These are phyloP conservation scores for Oryzias sinensis DNA, from an alignment of 2,797 vertebrate species.

Conservation along the genomic window DNA sequence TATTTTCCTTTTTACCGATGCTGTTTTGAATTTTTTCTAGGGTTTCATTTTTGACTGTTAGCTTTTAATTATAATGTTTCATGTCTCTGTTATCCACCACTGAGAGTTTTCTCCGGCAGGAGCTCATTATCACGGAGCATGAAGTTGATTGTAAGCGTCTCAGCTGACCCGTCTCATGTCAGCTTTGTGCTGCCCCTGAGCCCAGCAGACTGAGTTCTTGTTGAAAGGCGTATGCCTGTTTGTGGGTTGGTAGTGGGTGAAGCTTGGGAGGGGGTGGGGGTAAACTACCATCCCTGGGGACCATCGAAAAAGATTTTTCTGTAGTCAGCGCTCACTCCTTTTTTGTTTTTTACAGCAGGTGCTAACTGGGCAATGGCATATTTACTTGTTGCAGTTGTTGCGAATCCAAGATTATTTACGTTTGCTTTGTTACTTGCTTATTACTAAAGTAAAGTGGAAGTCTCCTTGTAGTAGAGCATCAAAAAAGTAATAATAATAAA, in stretches of 20 bases:
- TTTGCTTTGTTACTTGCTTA: too few relatives aligned
- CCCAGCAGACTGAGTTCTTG: constrained; percentile 52
- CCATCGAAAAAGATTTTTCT: constrained; percentile 41
- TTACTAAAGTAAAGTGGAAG: too few relatives aligned
- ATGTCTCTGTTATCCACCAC: constrained; percentile 23
- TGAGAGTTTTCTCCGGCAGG: constrained; percentile 68
- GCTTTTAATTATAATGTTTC: constrained; percentile 30
- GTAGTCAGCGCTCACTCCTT: constrained; percentile 31
- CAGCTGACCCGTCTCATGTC: constrained; percentile 67
- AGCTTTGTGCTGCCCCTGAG: constrained; percentile 40
- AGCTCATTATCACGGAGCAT: constrained; percentile 80
- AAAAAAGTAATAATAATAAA: too few relatives aligned
- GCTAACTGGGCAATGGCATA: too few relatives aligned
- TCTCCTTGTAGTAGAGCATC: too few relatives aligned
- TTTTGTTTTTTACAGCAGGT: constrained; percentile 41
- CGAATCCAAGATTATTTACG: too few relatives aligned
- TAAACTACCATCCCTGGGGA: constrained; percentile 43
- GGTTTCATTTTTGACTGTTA: constrained; percentile 40
- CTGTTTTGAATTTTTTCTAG: constrained; percentile 14
- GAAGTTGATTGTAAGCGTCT: constrained; percentile 70
- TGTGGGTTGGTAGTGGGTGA: constrained; percentile 8
- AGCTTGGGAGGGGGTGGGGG: constrained; percentile 20
- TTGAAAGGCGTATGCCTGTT: constrained; percentile 13
- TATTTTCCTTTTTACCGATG: constrained; percentile 1
- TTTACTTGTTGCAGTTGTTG: too few relatives aligned